Base-by-base conservation (phyloP, 2,888 invertebrate genomes). In the Nowickia ferox region DNA sequence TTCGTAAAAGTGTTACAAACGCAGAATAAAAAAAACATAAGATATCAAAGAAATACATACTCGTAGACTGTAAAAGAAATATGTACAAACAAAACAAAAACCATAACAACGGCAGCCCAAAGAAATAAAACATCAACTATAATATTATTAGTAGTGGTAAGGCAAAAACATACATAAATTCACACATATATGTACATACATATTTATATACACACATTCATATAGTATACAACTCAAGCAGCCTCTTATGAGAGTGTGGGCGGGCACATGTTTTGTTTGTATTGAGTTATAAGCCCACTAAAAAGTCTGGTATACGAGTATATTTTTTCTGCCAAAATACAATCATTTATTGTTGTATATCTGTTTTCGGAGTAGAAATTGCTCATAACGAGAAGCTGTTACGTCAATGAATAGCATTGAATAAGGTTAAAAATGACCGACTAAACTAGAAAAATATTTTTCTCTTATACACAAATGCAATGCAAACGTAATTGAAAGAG, bases 401-500 rank as follows among this genome's bases (percentile, higher is more conserved):
- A 86, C 85, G 87, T 87, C 87, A 87, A 87, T 87, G 87, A 86
- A 84, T 71, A 87, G 65, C 84, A 79, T 82, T 87, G 87, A 84
- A 84, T 81, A 84, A 85, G 80, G 69, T 85, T 78, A 69, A 78
- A 78, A 74, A 74, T 19, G 13, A 81, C 40, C 61, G 42, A 79
- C 44, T 55, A 68, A 44, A 66, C 42, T 42, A 48, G 53, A 74
- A 61, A 51, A 53, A 51, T 0, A 19, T 19, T 55, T 17, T 59
- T 38, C 61, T 59, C 65, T 38, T 57, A 44, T 15, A 78, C 30
- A 63, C 46, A 22, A 44, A 59, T 6, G 10, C 22, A 42, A 30
- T 15, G 11, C 40, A 59, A 57, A 44, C 59, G 59, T 40, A 59
- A 66, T 5, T 11, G 9, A 44, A 65, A 22, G 66, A 9, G 55